Base-by-base conservation (phyloP, 2,113 vertebrate genomes). In the Ailuropoda melanoleuca region DNA sequence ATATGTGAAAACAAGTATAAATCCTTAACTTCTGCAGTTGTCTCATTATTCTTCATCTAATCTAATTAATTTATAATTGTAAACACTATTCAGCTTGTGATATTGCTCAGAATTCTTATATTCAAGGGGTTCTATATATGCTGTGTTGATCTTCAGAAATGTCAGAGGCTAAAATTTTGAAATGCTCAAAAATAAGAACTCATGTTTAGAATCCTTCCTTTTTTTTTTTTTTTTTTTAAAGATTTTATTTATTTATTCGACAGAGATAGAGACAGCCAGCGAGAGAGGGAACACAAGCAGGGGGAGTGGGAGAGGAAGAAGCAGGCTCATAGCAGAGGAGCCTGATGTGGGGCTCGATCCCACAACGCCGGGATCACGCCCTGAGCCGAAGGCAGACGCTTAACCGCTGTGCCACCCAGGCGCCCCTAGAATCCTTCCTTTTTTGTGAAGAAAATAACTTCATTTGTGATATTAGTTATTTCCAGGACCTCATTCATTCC, bases 151-250 rank as follows among this genome's bases (percentile, higher is more conserved):
- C 15, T 82, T 96, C 8, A 82, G 68, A 74, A 75, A 43, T 95
- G 31, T 90, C 14, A 48, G 53, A 96, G 66, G n/a, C 62, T 95
- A 92, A 93, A 80, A 87, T 64, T 95, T 97, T 95, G 62, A 88
- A 15, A 48, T 81, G 34, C 55, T 87, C 12, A 75, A 75, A 70
- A 93, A 77, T 62, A 85, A 92, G 93, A 53, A 84, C 3, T 77
- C 48, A 11, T 43, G 14, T 94, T 84, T 90, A 88, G 55, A 95
- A 88, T 62, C 11, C 74, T 46, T 60, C 75, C 43, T 82, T 89
- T 93, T 90, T 85, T 34, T n/a, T n/a, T n/a, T n/a, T n/a, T n/a
- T n/a, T n/a, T n/a, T n/a, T n/a, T n/a, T n/a, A n/a, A n/a, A n/a
- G n/a, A n/a, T n/a, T n/a, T n/a, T n/a, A n/a, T n/a, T n/a, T n/a